phyloP scores from a whole-genome alignment of 1,140 invertebrate genomes.

The Ctenoplectra terminalis region DNA sequence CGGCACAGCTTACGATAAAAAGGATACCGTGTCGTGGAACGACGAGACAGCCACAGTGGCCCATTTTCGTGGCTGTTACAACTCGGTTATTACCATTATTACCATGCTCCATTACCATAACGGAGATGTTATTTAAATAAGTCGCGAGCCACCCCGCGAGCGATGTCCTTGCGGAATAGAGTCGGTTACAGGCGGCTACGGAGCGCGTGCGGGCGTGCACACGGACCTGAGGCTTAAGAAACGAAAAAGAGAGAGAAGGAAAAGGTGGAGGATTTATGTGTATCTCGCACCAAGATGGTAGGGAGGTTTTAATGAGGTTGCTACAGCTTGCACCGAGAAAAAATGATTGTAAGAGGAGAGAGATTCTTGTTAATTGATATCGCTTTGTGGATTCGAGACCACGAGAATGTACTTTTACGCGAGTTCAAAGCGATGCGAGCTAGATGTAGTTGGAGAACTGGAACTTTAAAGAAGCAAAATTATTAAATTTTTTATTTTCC shows the following conservation, averaged over 20 bases:
- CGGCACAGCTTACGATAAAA: constrained; percentile 37
- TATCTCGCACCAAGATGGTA: constrained; percentile 34
- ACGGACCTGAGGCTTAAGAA: not conserved
- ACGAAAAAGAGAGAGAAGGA: constrained; percentile 13
- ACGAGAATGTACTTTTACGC: not conserved
- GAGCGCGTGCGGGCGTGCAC: not conserved
- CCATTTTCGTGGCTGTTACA: constrained; percentile 71
- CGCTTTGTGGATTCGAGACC: constrained; percentile 22
- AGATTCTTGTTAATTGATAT: constrained; percentile 57
- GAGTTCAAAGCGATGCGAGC: not conserved
- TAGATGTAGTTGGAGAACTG: too few relatives aligned
- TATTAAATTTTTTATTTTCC: too few relatives aligned
- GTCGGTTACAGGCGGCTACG: constrained; percentile 31
- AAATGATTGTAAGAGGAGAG: constrained; percentile 48
- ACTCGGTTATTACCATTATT: constrained; percentile 73
- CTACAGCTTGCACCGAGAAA: constrained; percentile 17
- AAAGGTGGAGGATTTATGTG: constrained; percentile 34
- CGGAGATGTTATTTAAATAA: constrained; percentile 73
- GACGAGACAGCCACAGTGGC: constrained; percentile 57
- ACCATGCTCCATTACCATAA: constrained; percentile 71
- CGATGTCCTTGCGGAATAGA: constrained; percentile 55
- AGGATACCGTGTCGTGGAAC: constrained; percentile 17
- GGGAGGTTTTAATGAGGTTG: constrained; percentile 53
- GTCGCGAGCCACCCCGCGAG: constrained; percentile 52
- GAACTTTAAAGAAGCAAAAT: too few relatives aligned